These are phyloP conservation scores for Ecliptopera silaceata DNA, from an alignment of 2,888 invertebrate species.

Conservation along the genomic window DNA sequence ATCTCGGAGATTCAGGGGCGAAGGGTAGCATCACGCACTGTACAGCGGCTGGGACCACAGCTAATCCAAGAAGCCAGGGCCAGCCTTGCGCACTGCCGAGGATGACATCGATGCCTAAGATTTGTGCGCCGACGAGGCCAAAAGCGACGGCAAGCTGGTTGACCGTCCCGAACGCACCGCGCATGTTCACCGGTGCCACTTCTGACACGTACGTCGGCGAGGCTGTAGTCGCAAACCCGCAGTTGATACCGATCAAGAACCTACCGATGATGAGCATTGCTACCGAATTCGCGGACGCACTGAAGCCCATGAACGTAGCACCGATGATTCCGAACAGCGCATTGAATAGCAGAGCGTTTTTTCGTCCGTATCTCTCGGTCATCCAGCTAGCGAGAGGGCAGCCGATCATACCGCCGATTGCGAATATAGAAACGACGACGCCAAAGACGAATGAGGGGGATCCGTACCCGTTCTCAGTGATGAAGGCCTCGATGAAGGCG, in stretches of 20 bases:
- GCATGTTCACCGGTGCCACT: conserved; percentile 67
- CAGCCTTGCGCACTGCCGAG: conserved; percentile 73
- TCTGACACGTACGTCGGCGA: conserved; percentile 80
- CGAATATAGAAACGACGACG: conserved; percentile 89
- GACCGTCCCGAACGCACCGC: conserved; percentile 78
- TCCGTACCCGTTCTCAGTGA: conserved; percentile 80
- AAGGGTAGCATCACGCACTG: conserved; percentile 71
- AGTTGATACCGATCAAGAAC: conserved; percentile 88
- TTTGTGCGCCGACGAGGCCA: conserved; percentile 70
- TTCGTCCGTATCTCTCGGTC: conserved; percentile 87
- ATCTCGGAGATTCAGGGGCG: conserved; percentile 76
- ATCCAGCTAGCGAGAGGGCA: conserved; percentile 89
- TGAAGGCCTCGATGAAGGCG: conserved; percentile 85
- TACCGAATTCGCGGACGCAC: conserved; percentile 84
- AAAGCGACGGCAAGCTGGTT: conserved; percentile 78
- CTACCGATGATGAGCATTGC: conserved; percentile 89
- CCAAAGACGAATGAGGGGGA: conserved; percentile 81
- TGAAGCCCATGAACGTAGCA: conserved; percentile 86
- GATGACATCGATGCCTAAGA: conserved; percentile 75
- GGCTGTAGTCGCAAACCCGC: conserved; percentile 84
- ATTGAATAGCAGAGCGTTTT: conserved; percentile 85
- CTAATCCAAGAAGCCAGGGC: conserved; percentile 75
- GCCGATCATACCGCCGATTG: conserved; percentile 90
- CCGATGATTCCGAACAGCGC: conserved; percentile 85
- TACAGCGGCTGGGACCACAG: conserved; percentile 66